These are phyloP conservation scores for Pseudonaja textilis DNA, from an alignment of 2,113 vertebrate species.

Conservation along the genomic window DNA sequence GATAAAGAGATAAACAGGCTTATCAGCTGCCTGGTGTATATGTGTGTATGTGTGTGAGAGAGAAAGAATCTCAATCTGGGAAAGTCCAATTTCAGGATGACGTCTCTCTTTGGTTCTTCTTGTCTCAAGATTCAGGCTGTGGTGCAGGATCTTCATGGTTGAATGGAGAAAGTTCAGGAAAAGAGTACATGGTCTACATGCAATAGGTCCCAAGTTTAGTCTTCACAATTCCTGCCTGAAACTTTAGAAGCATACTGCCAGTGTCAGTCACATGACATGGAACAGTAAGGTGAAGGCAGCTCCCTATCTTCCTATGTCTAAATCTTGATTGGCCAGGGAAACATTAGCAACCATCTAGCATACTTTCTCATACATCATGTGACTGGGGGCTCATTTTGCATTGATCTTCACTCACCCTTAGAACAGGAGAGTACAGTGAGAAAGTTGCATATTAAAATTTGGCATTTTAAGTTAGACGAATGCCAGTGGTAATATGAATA, in stretches of 20 bases:
- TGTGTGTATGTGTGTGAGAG: no score
- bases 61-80: no score
- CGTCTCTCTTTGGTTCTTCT: not conserved
- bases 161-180: not conserved
- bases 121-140: not conserved
- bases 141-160: not conserved
- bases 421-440: not conserved
- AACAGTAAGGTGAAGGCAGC: not conserved
- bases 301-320: not conserved
- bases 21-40: no score
- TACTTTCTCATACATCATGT: not conserved
- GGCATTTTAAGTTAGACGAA: not conserved
- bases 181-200: not conserved
- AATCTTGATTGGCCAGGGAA: not conserved
- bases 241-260: not conserved
- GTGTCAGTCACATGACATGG: not conserved
- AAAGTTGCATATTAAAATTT: not conserved
- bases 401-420: not conserved
- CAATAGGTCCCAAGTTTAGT: not conserved
- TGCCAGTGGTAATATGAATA: not conserved
- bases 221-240: not conserved
- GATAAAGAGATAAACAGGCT: no score
- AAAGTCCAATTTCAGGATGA: no score
- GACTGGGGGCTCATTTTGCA: not conserved
- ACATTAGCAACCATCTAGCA: not conserved